phyloP scores from a whole-genome alignment of 2,797 vertebrate genomes.

The Borostomias antarcticus region DNA sequence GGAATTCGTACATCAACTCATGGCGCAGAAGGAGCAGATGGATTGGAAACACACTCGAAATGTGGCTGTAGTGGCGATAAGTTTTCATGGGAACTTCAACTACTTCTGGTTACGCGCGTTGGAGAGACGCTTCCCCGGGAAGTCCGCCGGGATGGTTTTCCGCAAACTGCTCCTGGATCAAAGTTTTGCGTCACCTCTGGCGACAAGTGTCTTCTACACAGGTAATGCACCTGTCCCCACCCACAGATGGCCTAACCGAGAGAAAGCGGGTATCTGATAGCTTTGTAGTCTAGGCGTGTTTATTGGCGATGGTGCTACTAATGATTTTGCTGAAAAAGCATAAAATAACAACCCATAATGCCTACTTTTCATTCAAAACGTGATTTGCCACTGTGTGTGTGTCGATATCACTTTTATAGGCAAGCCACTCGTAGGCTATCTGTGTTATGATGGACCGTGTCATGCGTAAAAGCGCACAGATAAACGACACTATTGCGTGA shows the following conservation, averaged over 20 bases:
- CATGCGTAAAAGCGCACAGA: background rate
- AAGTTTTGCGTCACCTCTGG: slow-evolving; percentile 83
- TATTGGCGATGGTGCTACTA: background rate
- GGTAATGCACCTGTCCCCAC: no score
- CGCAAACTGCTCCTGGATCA: slow-evolving; percentile 89
- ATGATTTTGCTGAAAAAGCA: no score
- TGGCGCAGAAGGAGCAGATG: slow-evolving; percentile 69
- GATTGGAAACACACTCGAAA: slow-evolving; percentile 87
- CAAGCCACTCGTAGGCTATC: no score
- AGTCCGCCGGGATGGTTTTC: slow-evolving; percentile 78
- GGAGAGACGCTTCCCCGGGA: slow-evolving; percentile 86
- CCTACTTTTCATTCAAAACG: background rate
- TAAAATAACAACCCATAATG: background rate
- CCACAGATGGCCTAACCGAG: background rate
- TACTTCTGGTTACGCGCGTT: slow-evolving; percentile 87
- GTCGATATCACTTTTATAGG: background rate
- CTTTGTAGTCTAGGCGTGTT: no score
- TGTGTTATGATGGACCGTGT: no score
- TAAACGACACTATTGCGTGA: no score
- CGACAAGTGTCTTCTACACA: slow-evolving; percentile 86
- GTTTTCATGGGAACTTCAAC: slow-evolving; percentile 90
- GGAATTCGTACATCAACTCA: slow-evolving; percentile 84
- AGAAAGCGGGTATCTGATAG: no score
- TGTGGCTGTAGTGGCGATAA: slow-evolving; percentile 83
- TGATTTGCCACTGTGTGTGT: background rate